Percentiles rank a stretch among this genome's conserved stretches.
phyloP scores from a whole-genome alignment of 2,888 invertebrate species.

The Melieria omissa region DNA sequence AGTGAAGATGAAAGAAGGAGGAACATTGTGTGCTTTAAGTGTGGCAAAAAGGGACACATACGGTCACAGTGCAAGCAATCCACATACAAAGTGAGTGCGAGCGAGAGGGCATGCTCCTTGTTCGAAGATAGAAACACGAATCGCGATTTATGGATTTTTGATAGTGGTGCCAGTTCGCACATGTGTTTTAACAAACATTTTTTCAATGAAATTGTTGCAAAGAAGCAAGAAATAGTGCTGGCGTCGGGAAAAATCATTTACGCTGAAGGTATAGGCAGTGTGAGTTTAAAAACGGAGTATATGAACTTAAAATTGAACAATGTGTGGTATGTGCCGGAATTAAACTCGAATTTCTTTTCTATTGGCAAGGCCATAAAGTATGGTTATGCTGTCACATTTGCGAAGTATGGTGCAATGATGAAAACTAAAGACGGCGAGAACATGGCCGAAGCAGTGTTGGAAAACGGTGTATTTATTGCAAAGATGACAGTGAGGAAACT shows the following conservation, averaged over 20 bases:
- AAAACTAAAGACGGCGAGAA: slow-evolving; percentile 20
- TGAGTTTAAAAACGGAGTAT: neutral
- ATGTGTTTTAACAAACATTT: slow-evolving; percentile 6
- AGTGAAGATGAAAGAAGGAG: too few species aligned
- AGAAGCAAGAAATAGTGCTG: slow-evolving; percentile 3
- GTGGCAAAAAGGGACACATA: too few species aligned
- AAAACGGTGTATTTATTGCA: slow-evolving; percentile 25
- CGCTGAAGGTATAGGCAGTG: neutral
- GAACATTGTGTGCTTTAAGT: too few species aligned
- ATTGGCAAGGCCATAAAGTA: slow-evolving; percentile 28
- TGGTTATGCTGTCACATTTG: slow-evolving; percentile 26
- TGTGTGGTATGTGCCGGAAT: slow-evolving; percentile 9
- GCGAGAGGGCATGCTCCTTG: neutral
- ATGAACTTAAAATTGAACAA: neutral
- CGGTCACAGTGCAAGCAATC: neutral
- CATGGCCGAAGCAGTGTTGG: slow-evolving; percentile 14
- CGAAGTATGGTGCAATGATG: slow-evolving; percentile 17
- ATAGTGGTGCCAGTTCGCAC: slow-evolving; percentile 16
- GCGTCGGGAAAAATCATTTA: neutral
- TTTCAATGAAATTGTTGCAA: slow-evolving; percentile 2
- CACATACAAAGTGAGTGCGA: neutral
- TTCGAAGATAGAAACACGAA: neutral
- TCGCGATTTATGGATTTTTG: slow-evolving; percentile 11
- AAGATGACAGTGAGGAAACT: slow-evolving; percentile 7
- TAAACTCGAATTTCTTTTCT: slow-evolving; percentile 36